Percentiles rank a stretch among this genome's conserved stretches.
Evolutionary conservation across 1,140 invertebrate genomes (phyloP).

Genomic region (Drosophila saltans): DNA sequence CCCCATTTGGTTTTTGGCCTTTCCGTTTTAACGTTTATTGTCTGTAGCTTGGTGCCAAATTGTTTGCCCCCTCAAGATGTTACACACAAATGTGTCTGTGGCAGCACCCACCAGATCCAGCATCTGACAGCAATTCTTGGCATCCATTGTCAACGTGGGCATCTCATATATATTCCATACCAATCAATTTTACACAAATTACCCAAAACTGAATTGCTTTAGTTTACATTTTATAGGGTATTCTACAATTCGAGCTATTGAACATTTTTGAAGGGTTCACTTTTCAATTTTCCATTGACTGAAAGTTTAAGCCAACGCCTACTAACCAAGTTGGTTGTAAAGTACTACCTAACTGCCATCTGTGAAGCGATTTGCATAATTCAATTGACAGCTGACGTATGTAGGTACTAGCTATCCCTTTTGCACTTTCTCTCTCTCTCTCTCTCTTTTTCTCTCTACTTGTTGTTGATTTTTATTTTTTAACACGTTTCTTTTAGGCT

Average conservation of each 20-base stretch:
- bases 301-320: constrained; percentile 16
- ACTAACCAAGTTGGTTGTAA: constrained; percentile 4
- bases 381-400: constrained; percentile 40
- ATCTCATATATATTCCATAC: too few species aligned
- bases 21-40: constrained; percentile 64
- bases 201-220: too few species aligned
- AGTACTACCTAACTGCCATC: constrained; percentile 21
- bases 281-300: constrained; percentile 22
- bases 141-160: constrained; percentile 46
- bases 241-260: neutral
- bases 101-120: constrained; percentile 61
- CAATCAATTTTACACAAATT: too few species aligned
- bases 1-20: constrained; percentile 75
- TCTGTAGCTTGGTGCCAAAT: constrained; percentile 68
- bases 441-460: too few species aligned
- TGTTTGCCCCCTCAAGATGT: constrained; percentile 71
- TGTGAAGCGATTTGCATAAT: constrained; percentile 63
- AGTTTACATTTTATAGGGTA: neutral
- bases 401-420: neutral
- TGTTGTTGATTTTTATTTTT: constrained; percentile 49
- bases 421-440: neutral
- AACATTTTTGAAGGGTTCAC: neutral
- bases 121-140: constrained; percentile 13
- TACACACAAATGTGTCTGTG: constrained; percentile 41
- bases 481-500: constrained; percentile 47